phyloP scores from a whole-genome alignment of 1,140 invertebrate genomes.

The Solenopsis invicta region DNA sequence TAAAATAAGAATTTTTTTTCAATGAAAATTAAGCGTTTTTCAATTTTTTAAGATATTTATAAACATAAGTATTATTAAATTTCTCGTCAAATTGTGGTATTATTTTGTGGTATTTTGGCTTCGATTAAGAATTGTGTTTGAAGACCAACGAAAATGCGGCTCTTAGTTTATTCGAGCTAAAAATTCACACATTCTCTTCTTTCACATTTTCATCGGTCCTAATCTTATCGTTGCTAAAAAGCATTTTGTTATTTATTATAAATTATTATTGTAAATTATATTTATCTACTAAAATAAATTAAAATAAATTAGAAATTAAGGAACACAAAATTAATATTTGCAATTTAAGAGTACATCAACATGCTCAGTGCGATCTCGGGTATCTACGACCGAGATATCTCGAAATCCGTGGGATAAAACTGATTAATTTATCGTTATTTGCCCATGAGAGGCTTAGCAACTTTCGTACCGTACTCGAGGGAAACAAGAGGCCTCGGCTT shows the following conservation, averaged over 20 bases:
- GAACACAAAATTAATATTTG: not conserved
- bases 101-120: too few relatives aligned
- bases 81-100: too few relatives aligned
- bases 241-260: not conserved
- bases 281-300: not conserved
- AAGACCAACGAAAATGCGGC: too few relatives aligned
- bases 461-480: conserved; percentile 11
- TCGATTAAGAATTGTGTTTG: too few relatives aligned
- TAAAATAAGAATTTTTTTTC: too few relatives aligned
- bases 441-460: not conserved
- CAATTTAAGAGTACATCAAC: not conserved
- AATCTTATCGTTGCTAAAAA: too few relatives aligned
- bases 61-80: too few relatives aligned
- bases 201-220: too few relatives aligned
- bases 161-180: too few relatives aligned
- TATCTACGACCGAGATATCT: not conserved
- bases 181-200: too few relatives aligned
- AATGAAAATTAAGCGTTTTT: too few relatives aligned
- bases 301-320: not conserved
- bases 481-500: not conserved
- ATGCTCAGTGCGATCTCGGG: not conserved
- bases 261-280: not conserved
- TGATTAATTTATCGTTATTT: conserved; percentile 30
- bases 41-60: too few relatives aligned
- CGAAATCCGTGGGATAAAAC: conserved; percentile 18